A percentile compares a stretch with the other conserved stretches of the same genome.
phyloP scores from a whole-genome alignment of 2,797 vertebrate genomes.

The Paedocypris micromegethes region DNA sequence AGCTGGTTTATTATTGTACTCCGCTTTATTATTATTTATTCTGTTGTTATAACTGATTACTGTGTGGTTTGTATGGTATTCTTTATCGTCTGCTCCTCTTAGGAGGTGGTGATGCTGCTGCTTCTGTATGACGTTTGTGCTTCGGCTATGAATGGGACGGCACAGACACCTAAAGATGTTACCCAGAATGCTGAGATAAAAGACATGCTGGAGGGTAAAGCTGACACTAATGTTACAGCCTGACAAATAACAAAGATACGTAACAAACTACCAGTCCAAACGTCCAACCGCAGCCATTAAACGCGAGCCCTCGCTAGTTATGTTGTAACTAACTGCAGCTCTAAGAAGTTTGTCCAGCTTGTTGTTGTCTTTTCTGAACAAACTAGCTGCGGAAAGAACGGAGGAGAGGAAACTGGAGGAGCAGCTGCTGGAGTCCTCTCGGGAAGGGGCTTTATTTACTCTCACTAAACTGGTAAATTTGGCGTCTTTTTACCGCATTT shows the following conservation, averaged over 20 bases:
- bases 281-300: too few relatives aligned
- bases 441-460: constrained; percentile 79
- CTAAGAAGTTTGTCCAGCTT: too few relatives aligned
- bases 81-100: constrained; percentile 18
- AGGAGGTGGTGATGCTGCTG: constrained; percentile 95
- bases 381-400: constrained; percentile 85
- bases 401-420: constrained; percentile 92
- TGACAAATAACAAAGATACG: not conserved
- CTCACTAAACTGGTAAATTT: constrained; percentile 78
- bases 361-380: constrained; percentile 1
- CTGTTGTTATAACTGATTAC: not conserved
- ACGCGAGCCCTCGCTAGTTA: too few relatives aligned
- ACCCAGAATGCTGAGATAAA: constrained; percentile 86
- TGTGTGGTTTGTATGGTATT: not conserved
- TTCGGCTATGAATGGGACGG: constrained; percentile 86
- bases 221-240: not conserved
- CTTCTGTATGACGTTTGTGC: constrained; percentile 82
- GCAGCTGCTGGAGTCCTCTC: constrained; percentile 79
- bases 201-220: constrained; percentile 90
- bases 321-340: too few relatives aligned
- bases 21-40: not conserved
- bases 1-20: not conserved
- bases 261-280: not conserved
- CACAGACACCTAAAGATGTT: constrained; percentile 89
- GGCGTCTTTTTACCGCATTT: not conserved